Evolutionary conservation across 2,888 invertebrate genomes (phyloP).

Genomic region (Sesia bembeciformis): DNA sequence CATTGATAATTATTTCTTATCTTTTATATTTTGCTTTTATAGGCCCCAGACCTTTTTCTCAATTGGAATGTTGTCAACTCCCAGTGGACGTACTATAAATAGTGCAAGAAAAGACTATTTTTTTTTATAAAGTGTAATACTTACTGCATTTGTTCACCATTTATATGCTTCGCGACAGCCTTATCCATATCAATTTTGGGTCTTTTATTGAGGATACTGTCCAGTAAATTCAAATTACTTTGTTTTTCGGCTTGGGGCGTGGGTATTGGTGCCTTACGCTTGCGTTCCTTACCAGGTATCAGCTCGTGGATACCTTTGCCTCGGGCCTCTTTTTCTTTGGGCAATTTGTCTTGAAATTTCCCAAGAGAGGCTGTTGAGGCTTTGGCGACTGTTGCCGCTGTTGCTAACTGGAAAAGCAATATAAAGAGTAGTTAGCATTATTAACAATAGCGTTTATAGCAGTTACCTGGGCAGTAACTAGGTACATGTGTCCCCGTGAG

Average conservation of each 20-base stretch:
- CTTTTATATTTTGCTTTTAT: too few relatives aligned
- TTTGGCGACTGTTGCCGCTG: constrained; percentile 89
- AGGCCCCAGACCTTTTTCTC: too few relatives aligned
- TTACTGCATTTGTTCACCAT: constrained; percentile 78
- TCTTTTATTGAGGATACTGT: constrained; percentile 82
- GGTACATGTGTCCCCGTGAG: too few relatives aligned
- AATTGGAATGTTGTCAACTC: too few relatives aligned
- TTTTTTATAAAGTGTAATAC: constrained; percentile 30
- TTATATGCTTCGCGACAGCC: constrained; percentile 81
- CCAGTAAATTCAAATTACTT: constrained; percentile 81
- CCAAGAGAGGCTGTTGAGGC: constrained; percentile 96
- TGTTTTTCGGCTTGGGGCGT: constrained; percentile 78
- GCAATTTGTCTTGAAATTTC: constrained; percentile 91
- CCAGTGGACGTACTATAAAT: too few relatives aligned
- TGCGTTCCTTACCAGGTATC: constrained; percentile 79
- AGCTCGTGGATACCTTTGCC: constrained; percentile 82
- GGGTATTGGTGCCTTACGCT: constrained; percentile 78
- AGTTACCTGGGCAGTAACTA: too few relatives aligned
- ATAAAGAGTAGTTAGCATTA: too few relatives aligned
- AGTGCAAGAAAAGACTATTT: too few relatives aligned
- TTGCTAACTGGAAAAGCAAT: constrained; percentile 76
- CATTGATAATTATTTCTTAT: too few relatives aligned
- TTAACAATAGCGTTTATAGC: too few relatives aligned
- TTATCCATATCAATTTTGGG: constrained; percentile 86
- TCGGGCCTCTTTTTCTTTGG: constrained; percentile 90